Evolutionary conservation across 2,113 vertebrate genomes (phyloP).

Genomic region (Illadopsis cleaveri): DNA sequence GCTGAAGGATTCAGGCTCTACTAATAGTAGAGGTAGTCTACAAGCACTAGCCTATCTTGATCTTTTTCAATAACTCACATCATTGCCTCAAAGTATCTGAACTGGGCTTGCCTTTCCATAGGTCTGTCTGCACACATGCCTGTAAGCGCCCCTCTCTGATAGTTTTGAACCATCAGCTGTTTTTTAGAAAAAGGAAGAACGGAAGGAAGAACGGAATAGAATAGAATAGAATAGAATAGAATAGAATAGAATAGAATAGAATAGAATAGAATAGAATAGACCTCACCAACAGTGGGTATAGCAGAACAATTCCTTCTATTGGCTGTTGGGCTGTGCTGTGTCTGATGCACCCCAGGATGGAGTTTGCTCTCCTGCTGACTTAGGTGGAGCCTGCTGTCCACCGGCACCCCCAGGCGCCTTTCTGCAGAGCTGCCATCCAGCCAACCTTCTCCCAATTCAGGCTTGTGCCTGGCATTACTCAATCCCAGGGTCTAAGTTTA

Average conservation of each 20-base stretch:
- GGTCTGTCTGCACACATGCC: neutral
- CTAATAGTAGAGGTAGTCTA: neutral
- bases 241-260: neutral
- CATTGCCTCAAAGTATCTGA: neutral
- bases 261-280: neutral
- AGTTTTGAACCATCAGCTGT: neutral
- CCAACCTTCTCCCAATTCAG: neutral
- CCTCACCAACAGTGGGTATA: neutral
- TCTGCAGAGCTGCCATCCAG: neutral
- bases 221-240: neutral
- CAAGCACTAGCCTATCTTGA: neutral
- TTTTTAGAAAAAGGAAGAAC: neutral
- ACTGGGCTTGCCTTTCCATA: neutral
- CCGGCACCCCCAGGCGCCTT: neutral
- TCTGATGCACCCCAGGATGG: neutral
- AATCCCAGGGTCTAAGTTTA: neutral
- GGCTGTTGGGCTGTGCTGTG: neutral
- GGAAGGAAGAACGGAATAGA: neutral
- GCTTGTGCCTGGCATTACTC: neutral
- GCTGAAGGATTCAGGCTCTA: neutral
- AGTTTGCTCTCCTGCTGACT: neutral
- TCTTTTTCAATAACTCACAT: neutral
- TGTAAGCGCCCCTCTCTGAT: neutral
- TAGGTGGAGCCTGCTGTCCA: rapidly evolving
- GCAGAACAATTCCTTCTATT: neutral